Evolutionary conservation across 2,797 vertebrate species (phyloP).

Genomic region (Cirrhinus mrigala): DNA sequence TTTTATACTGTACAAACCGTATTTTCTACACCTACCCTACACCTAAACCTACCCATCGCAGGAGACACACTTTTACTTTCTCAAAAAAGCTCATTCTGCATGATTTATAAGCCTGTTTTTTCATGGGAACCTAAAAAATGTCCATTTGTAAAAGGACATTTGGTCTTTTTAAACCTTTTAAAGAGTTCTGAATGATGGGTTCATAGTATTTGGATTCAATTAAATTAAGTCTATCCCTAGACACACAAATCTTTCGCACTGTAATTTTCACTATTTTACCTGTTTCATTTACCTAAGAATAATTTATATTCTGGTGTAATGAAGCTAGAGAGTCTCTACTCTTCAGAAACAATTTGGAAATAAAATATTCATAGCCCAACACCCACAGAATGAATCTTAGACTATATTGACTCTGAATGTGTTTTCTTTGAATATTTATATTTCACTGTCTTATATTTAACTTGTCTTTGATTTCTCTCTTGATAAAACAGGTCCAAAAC

Average conservation of each 20-base stretch:
- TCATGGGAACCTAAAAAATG: too few relatives aligned
- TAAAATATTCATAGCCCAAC: conserved; percentile 6
- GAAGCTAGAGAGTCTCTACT: conserved; percentile 9
- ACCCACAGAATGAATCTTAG: background rate
- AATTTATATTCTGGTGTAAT: background rate
- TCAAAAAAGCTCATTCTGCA: too few relatives aligned
- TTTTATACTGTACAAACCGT: too few relatives aligned
- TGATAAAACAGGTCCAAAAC: background rate
- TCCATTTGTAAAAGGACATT: too few relatives aligned
- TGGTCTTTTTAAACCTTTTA: conserved; percentile 3
- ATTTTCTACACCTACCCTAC: too few relatives aligned
- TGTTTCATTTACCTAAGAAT: conserved; percentile 1
- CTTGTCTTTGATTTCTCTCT: background rate
- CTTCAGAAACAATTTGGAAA: conserved; percentile 3
- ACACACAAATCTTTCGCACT: conserved; percentile 1
- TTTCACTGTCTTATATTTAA: background rate
- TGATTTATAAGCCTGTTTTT: too few relatives aligned
- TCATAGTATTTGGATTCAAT: background rate
- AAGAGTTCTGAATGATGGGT: background rate
- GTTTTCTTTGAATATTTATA: background rate
- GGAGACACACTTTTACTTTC: too few relatives aligned
- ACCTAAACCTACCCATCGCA: too few relatives aligned
- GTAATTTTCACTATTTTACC: background rate
- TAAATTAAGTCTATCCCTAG: conserved; percentile 19
- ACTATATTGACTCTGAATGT: background rate